These are phyloP conservation scores for Buathra laborator DNA, from an alignment of 2,888 invertebrate species.

Conservation along the genomic window DNA sequence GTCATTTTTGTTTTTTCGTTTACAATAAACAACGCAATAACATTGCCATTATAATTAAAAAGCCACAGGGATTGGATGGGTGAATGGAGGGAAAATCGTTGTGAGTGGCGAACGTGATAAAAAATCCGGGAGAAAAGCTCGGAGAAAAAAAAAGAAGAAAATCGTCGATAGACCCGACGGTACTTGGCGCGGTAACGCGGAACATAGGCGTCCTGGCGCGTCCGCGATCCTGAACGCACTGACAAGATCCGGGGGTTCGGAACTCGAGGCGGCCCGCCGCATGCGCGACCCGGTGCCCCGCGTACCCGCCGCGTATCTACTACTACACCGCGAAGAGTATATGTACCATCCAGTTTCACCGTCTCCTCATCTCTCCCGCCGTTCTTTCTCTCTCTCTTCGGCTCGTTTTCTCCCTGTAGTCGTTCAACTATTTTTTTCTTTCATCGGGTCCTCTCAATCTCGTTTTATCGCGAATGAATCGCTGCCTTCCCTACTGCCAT, in stretches of 20 bases:
- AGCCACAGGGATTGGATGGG: not conserved
- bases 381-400: not conserved
- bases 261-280: constrained; percentile 75
- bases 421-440: not conserved
- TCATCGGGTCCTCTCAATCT: not conserved
- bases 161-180: constrained; percentile 42
- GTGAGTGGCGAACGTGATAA: not conserved
- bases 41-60: too few relatives aligned
- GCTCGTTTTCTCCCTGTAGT: not conserved
- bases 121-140: constrained; percentile 36
- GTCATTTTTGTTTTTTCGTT: too few relatives aligned
- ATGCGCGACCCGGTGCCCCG: constrained; percentile 75
- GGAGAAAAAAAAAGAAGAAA: not conserved
- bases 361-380: not conserved
- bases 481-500: not conserved
- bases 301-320: constrained; percentile 53
- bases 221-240: constrained; percentile 81
- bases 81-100: not conserved
- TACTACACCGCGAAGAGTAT: constrained; percentile 30
- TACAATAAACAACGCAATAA: too few relatives aligned
- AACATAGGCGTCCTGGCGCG: constrained; percentile 73
- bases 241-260: constrained; percentile 80
- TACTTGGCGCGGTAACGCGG: constrained; percentile 25
- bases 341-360: constrained; percentile 28
- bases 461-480: constrained; percentile 1